phyloP scores from a whole-genome alignment of 1,140 invertebrate species.

The Frieseomelitta varia region DNA sequence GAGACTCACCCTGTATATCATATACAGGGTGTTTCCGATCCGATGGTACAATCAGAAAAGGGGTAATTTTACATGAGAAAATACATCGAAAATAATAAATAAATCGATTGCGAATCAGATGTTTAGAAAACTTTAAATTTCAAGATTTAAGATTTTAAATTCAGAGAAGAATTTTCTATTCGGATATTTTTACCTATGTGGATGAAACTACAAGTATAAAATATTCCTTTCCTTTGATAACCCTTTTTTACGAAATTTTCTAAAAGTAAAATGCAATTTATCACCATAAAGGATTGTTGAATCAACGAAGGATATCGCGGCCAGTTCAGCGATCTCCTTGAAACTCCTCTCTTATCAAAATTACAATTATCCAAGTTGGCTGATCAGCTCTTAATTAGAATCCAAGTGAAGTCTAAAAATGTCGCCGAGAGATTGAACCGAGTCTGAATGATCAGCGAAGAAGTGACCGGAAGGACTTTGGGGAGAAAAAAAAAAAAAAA shows the following conservation, averaged over 20 bases:
- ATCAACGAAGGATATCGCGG: constrained; percentile 16
- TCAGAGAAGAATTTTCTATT: no score
- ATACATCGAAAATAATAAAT: no score
- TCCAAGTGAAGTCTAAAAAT: constrained; percentile 33
- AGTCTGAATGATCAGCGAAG: constrained; percentile 22
- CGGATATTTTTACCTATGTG: neutral
- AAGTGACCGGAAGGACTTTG: neutral
- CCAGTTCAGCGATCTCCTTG: constrained; percentile 10
- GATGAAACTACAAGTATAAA: neutral
- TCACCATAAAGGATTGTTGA: neutral
- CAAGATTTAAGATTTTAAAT: no score
- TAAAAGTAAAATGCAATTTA: neutral
- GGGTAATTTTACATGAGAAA: no score
- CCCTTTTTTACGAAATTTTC: neutral
- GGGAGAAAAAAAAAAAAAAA: neutral
- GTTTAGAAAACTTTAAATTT: no score
- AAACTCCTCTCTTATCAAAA: constrained; percentile 21
- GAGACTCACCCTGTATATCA: no score
- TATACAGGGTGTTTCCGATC: no score
- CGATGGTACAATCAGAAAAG: no score
- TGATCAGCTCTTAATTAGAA: constrained; percentile 56
- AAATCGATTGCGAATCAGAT: no score
- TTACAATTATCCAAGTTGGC: constrained; percentile 33
- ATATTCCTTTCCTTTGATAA: neutral
- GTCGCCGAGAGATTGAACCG: constrained; percentile 9